phyloP scores from a whole-genome alignment of 30 jellyfish, hydroid and myxozoan genomes.

The Aurelia aurita region DNA sequence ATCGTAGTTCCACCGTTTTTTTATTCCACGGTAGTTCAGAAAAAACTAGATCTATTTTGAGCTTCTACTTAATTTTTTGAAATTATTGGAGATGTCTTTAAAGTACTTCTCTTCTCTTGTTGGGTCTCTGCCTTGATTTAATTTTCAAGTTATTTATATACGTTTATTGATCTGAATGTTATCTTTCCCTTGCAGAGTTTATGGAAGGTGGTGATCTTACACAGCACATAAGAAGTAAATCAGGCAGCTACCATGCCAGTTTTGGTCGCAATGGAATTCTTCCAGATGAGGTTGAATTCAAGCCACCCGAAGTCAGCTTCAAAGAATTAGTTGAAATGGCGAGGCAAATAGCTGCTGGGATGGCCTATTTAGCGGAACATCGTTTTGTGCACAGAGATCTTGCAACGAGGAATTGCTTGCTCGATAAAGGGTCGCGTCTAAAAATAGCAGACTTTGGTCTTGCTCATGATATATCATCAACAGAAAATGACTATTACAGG shows the following conservation, averaged over 20 bases:
- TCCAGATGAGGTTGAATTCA: constrained; percentile 80
- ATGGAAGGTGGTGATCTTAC: constrained; percentile 86
- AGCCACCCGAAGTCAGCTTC: constrained; percentile 78
- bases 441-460: constrained; percentile 88
- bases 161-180: too few species aligned
- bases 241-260: constrained; percentile 93
- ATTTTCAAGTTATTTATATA: too few species aligned
- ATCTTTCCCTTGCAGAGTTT: constrained; percentile 53
- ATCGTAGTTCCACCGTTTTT: too few species aligned
- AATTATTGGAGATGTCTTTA: too few species aligned
- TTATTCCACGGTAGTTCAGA: too few species aligned
- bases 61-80: too few species aligned
- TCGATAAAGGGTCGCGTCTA: constrained; percentile 48
- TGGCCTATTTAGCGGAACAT: constrained; percentile 74
- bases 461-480: constrained; percentile 83
- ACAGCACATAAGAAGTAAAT: constrained; percentile 57
- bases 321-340: constrained; percentile 52
- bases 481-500: constrained; percentile 86
- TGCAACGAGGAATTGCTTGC: constrained; percentile 81
- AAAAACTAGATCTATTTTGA: too few species aligned
- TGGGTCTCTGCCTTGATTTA: too few species aligned
- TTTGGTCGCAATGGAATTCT: constrained; percentile 70
- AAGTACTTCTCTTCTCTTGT: too few species aligned
- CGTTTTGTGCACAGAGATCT: constrained; percentile 85
- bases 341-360: constrained; percentile 80